A percentile compares a stretch with the other conserved stretches of the same genome.
Conservation (phyloP, 2,888 invertebrate species). For the Tyria jacobaeae region DNA sequence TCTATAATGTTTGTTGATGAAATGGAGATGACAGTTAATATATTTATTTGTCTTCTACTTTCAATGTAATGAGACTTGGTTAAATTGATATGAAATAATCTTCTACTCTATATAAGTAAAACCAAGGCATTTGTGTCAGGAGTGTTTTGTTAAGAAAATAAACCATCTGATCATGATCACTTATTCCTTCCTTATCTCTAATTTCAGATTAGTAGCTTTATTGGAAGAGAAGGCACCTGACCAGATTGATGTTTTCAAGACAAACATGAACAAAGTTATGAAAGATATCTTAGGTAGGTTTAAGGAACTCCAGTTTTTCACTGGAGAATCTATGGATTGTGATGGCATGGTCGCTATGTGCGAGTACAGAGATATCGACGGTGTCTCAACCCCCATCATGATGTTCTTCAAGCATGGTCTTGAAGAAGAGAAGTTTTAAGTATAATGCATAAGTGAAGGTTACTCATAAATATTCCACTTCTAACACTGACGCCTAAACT, state of each 20-base stretch:
- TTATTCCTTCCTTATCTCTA: slow-evolving; percentile 14
- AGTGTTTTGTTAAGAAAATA: background rate
- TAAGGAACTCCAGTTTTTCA: slow-evolving; percentile 97
- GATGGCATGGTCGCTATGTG: slow-evolving; percentile 97
- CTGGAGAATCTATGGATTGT: slow-evolving; percentile 96
- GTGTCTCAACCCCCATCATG: slow-evolving; percentile 93
- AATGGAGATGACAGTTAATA: slow-evolving; percentile 72
- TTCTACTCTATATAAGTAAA: background rate
- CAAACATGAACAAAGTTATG: slow-evolving; percentile 97
- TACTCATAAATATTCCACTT: slow-evolving; percentile 73
- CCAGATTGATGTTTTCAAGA: slow-evolving; percentile 95
- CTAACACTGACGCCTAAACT: slow-evolving; percentile 67
- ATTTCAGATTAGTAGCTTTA: slow-evolving; percentile 92
- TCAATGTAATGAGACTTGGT: background rate
- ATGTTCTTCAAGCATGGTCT: slow-evolving; percentile 99
- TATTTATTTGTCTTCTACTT: slow-evolving; percentile 10
- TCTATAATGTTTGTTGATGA: slow-evolving; percentile 78
- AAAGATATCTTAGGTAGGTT: slow-evolving; percentile 96
- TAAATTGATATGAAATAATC: background rate
- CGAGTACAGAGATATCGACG: slow-evolving; percentile 96
- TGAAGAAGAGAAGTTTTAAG: slow-evolving; percentile 97
- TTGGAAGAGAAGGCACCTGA: slow-evolving; percentile 93
- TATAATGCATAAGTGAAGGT: slow-evolving; percentile 62
- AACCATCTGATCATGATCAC: background rate
- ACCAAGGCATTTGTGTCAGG: background rate